Conservation (phyloP, 2,113 vertebrate genomes). For the Petroica traversi region DNA sequence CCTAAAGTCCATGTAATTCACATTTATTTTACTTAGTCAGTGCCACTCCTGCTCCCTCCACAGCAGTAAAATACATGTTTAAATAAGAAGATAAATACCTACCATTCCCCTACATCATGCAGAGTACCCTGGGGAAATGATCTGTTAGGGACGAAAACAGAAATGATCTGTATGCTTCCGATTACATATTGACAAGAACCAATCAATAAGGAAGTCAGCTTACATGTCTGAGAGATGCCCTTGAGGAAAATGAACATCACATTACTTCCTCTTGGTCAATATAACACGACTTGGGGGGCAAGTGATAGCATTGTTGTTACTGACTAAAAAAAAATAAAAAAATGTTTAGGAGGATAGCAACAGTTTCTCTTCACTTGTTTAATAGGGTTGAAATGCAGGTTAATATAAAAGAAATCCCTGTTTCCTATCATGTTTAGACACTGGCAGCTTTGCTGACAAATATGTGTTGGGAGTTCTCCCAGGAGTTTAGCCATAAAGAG, state of each 20-base stretch:
- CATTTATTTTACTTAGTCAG: not conserved
- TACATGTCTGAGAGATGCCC: not conserved
- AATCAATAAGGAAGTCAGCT: constrained; percentile 2
- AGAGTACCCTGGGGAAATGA: not conserved
- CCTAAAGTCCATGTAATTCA: not conserved
- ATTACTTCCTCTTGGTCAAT: not conserved
- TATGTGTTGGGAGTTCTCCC: not conserved
- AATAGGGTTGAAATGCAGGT: not conserved
- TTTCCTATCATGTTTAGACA: not conserved
- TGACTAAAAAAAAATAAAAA: not conserved
- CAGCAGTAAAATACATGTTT: not conserved
- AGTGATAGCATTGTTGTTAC: not conserved
- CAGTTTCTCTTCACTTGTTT: not conserved
- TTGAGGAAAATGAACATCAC: constrained; percentile 6
- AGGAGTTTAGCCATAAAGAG: not conserved
- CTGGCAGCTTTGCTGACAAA: not conserved
- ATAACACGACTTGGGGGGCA: not conserved
- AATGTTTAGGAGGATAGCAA: not conserved
- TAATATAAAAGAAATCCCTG: not conserved
- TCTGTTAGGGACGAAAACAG: not conserved
- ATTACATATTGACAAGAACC: not conserved
- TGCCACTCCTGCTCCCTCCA: not conserved
- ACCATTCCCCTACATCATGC: not conserved
- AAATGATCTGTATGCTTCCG: not conserved
- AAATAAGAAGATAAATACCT: not conserved